These are phyloP conservation scores for Paraescarpia echinospica DNA, from an alignment of 1,140 invertebrate species.

Conservation along the genomic window DNA sequence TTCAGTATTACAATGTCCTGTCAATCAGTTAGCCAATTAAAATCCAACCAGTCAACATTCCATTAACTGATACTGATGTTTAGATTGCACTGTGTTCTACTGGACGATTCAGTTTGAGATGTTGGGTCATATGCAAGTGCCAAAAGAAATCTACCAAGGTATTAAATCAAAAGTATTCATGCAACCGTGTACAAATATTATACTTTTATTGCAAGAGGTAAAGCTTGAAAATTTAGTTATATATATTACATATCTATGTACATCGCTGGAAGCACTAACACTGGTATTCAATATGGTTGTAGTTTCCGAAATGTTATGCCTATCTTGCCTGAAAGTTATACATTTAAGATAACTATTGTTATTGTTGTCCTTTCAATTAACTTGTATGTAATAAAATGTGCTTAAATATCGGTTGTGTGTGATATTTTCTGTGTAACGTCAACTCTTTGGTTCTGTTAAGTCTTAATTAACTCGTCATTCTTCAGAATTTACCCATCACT, in stretches of 20 bases:
- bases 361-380: not conserved
- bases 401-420: not conserved
- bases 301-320: not conserved
- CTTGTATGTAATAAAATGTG: constrained; percentile 1
- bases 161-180: not conserved
- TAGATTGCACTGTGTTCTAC: not conserved
- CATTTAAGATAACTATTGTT: not conserved
- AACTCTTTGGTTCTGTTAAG: not conserved
- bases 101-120: not conserved
- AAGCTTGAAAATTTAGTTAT: not conserved
- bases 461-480: no score
- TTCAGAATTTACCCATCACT: no score
- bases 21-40: no score
- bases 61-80: not conserved
- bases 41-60: no score
- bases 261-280: not conserved
- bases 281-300: not conserved
- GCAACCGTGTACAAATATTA: not conserved
- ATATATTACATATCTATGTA: not conserved
- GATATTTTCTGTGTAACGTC: not conserved
- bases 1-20: no score
- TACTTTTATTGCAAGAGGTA: not conserved
- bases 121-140: not conserved
- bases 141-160: not conserved
- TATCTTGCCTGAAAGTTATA: not conserved